Percentiles rank a stretch among this genome's conserved stretches.
These are phyloP conservation scores for Staurois parvus DNA, from an alignment of 2,797 vertebrate genomes.

Conservation along the genomic window DNA sequence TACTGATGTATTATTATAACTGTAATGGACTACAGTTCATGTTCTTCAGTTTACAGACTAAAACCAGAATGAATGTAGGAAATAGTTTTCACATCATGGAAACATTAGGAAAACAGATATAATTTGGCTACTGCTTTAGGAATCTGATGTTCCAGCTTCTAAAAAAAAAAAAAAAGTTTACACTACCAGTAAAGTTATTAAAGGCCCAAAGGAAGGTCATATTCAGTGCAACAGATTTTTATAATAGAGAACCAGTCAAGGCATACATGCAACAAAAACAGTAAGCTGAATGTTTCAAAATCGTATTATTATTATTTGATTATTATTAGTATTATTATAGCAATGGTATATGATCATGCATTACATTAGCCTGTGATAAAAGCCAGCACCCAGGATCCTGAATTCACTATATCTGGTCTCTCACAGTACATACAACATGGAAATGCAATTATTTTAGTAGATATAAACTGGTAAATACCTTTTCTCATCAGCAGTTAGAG, in stretches of 20 bases:
- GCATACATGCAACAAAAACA: neutral
- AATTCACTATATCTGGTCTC: too few species aligned
- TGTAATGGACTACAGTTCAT: neutral
- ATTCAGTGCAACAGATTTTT: neutral
- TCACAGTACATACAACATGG: too few species aligned
- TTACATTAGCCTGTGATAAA: too few species aligned
- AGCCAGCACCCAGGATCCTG: too few species aligned
- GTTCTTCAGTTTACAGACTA: neutral
- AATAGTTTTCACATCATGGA: neutral
- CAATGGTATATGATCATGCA: too few species aligned
- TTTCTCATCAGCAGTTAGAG: too few species aligned
- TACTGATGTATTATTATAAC: too few species aligned
- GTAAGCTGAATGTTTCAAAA: too few species aligned
- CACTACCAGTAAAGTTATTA: neutral
- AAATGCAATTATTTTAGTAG: too few species aligned
- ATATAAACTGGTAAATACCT: too few species aligned
- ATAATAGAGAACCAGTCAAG: neutral
- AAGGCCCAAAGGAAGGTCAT: neutral
- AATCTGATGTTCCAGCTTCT: neutral
- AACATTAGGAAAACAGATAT: neutral
- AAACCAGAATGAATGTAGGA: neutral
- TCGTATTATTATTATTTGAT: too few species aligned
- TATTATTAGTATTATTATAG: neutral
- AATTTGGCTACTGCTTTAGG: neutral
- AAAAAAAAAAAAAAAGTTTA: neutral